A percentile compares a stretch with the other conserved stretches of the same genome.
Evolutionary conservation across 2,113 vertebrate genomes (phyloP).

Genomic region (Poeciliopsis turrubarensis): DNA sequence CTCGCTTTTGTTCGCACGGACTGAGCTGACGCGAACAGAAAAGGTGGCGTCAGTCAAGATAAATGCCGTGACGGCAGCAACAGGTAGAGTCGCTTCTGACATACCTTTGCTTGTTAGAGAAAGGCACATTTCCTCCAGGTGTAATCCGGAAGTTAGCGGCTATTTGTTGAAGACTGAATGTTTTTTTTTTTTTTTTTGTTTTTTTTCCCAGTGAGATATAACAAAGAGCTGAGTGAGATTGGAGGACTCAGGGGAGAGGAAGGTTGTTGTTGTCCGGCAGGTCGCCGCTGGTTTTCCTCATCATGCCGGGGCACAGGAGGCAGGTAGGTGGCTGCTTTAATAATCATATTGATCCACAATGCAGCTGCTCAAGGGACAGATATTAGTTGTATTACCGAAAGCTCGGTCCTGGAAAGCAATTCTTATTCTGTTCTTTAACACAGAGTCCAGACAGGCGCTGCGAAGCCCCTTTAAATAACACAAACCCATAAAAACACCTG

Average conservation of each 20-base stretch:
- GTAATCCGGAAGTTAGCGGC: constrained; percentile 59
- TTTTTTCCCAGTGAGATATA: not conserved
- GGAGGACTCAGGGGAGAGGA: constrained; percentile 16
- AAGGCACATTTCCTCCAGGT: constrained; percentile 25
- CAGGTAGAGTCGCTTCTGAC: constrained; percentile 73
- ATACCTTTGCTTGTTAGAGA: constrained; percentile 44
- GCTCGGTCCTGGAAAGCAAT: no score
- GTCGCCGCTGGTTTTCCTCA: constrained; percentile 25
- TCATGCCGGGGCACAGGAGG: constrained; percentile 69
- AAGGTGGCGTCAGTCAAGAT: constrained; percentile 12
- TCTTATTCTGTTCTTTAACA: no score
- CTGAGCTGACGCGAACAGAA: no score
- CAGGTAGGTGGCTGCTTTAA: constrained; percentile 61
- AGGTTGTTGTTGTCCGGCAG: constrained; percentile 14
- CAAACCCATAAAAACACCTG: no score
- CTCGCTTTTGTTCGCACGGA: no score
- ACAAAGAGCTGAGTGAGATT: not conserved
- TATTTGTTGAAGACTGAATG: not conserved
- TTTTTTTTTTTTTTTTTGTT: no score
- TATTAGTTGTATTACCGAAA: no score
- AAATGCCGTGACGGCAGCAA: constrained; percentile 49
- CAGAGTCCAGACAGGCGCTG: no score
- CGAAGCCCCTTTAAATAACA: no score
- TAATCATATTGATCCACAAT: not conserved
- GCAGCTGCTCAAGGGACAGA: not conserved